These are phyloP conservation scores for Sycobia sp. DNA, from an alignment of 1,140 invertebrate genomes.

Conservation along the genomic window DNA sequence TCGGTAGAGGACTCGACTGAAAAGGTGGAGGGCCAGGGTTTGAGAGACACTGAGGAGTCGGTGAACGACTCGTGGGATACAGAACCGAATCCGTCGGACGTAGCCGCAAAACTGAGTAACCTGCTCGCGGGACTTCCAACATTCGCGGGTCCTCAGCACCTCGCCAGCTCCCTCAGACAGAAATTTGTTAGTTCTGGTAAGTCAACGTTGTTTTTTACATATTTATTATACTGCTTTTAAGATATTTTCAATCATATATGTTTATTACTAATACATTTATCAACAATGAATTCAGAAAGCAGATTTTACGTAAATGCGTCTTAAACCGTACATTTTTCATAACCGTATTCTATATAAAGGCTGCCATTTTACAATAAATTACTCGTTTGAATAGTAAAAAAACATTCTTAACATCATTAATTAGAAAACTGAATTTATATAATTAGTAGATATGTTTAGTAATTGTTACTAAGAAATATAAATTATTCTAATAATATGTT, in stretches of 20 bases:
- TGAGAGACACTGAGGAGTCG: constrained; percentile 56
- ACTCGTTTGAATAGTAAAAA: too few relatives aligned
- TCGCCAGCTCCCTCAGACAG: constrained; percentile 57
- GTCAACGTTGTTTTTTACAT: constrained; percentile 39
- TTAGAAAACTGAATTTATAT: neutral
- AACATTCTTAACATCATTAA: neutral
- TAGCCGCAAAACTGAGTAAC: constrained; percentile 54
- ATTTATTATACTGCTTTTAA: neutral
- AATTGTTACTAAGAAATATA: neutral
- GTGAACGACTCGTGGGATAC: constrained; percentile 56
- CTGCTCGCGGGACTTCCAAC: constrained; percentile 57
- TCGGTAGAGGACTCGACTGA: constrained; percentile 56
- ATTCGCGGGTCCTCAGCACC: constrained; percentile 59
- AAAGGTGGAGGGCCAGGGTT: constrained; percentile 63
- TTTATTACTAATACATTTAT: too few relatives aligned
- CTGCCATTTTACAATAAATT: too few relatives aligned
- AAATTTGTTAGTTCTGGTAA: constrained; percentile 60
- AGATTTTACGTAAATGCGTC: too few relatives aligned
- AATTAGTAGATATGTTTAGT: neutral
- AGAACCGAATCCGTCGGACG: constrained; percentile 52
- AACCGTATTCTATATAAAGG: too few relatives aligned
- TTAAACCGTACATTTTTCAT: too few relatives aligned
- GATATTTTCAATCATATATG: too few relatives aligned
- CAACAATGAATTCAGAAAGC: too few relatives aligned
- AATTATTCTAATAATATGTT: neutral